Evolutionary conservation across 1,140 invertebrate genomes (phyloP).

Genomic region (Pentalonia nigronervosa): DNA sequence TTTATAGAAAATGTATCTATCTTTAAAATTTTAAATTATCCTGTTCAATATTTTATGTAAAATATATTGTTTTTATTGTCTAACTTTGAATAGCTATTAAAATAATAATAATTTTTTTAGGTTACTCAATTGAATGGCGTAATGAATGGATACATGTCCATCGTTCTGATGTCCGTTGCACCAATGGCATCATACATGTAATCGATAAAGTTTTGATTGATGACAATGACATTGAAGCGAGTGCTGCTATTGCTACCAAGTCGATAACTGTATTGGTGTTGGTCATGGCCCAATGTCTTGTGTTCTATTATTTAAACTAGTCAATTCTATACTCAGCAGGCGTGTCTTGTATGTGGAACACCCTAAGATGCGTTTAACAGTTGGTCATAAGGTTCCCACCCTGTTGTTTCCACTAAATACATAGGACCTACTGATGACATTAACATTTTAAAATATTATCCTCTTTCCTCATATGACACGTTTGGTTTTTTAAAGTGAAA

Average conservation of each 20-base stretch:
- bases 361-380: constrained; percentile 4
- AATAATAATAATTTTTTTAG: constrained; percentile 65
- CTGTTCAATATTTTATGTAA: not conserved
- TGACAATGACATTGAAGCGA: constrained; percentile 83
- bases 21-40: not conserved
- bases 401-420: constrained; percentile 14
- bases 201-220: constrained; percentile 84
- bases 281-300: constrained; percentile 7
- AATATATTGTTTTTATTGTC: not conserved
- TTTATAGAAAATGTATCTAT: not conserved
- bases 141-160: constrained; percentile 82
- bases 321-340: constrained; percentile 39
- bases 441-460: constrained; percentile 18
- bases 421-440: not conserved
- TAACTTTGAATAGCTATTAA: not conserved
- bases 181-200: constrained; percentile 92
- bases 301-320: constrained; percentile 48
- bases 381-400: not conserved
- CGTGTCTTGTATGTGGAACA: constrained; percentile 34
- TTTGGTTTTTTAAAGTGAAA: not conserved
- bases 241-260: constrained; percentile 61
- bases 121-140: constrained; percentile 84
- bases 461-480: not conserved
- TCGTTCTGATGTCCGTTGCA: constrained; percentile 87
- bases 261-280: not conserved